These are phyloP conservation scores for Drosophila ercepeae DNA, from an alignment of 1,140 invertebrate species.

Conservation along the genomic window DNA sequence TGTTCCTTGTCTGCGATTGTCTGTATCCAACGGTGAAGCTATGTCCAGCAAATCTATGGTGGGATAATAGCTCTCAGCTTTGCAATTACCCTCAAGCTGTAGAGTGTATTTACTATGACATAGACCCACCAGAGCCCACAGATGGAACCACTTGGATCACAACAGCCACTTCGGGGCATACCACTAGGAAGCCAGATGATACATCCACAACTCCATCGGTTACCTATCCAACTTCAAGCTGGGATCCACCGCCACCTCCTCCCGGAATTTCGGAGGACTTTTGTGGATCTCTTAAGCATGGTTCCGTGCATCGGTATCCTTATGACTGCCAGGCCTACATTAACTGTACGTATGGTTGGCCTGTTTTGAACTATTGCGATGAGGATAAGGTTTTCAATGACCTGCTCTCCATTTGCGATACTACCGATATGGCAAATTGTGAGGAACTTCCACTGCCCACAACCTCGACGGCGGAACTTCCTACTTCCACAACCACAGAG, in stretches of 20 bases:
- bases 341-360: slow-evolving; percentile 62
- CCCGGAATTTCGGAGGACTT: slow-evolving; percentile 43
- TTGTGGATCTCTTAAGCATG: slow-evolving; percentile 33
- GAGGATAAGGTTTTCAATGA: slow-evolving; percentile 60
- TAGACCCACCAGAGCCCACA: slow-evolving; percentile 25
- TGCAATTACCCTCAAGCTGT: slow-evolving; percentile 61
- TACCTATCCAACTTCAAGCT: slow-evolving; percentile 34
- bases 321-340: slow-evolving; percentile 75
- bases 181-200: not conserved
- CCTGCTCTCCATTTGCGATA: slow-evolving; percentile 59
- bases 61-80: slow-evolving; percentile 49
- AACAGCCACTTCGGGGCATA: not conserved
- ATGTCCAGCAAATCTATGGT: slow-evolving; percentile 48
- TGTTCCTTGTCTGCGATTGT: slow-evolving; percentile 68
- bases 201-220: not conserved
- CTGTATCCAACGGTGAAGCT: slow-evolving; percentile 61
- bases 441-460: slow-evolving; percentile 53
- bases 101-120: slow-evolving; percentile 43
- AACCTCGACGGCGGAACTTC: slow-evolving; percentile 9
- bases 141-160: slow-evolving; percentile 31
- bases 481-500: slow-evolving; percentile 31
- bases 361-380: slow-evolving; percentile 62
- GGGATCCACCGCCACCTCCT: slow-evolving; percentile 51
- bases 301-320: slow-evolving; percentile 50
- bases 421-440: slow-evolving; percentile 59